Evolutionary conservation across 2,797 vertebrate species (phyloP), one percentile per base, ranked within the genome.

Genomic region (Anolis apletophallus): DNA sequence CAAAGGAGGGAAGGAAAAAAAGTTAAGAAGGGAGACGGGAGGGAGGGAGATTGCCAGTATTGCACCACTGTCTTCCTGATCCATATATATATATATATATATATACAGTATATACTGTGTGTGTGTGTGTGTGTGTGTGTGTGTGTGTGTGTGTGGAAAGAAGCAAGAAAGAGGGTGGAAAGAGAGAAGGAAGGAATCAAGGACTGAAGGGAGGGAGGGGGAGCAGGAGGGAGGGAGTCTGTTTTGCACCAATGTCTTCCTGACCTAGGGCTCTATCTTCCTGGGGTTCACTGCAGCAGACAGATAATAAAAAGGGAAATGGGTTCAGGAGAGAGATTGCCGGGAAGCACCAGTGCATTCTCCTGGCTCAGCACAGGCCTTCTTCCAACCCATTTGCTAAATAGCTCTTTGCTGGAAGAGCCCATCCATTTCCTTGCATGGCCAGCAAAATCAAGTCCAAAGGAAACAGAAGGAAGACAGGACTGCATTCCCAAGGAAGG

Each of bases 371-470:
- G 73, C 55, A 67, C 55, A 36, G 54, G 59, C 34, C 54, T 26
- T n/a, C 26, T 86, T 68, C 71, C 80, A 67, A 32, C 17, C 54
- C 32, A 79, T 85, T 85, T 72, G 52, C 77, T 72, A 61, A 59
- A 72, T 16, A 32, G 40, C 54, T 23, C 54, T 61, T 72, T 80
- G 68, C 78, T 46, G n/a, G 67, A 69, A 85, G 36, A 10, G 52
- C 36, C 14, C 9, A 17, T 9, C 8, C 52, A 19, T 68, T 57
- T 69, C 23, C 36, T 23, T 26, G 11, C 71, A 73, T 29, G 29
- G 50, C 50, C 34, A 59, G 80, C 1, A 57, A 82, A 81, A 57
- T 32, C 69, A 69, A 57, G 40, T 23, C 36, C 71, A 23, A 54
- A 40, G 69, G 11, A 81, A 26, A 29, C 8, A 9, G 19, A 32